Evolutionary conservation across 2,888 invertebrate species (phyloP), one percentile per base, ranked within the genome.

Genomic region (Plebejus anna): DNA sequence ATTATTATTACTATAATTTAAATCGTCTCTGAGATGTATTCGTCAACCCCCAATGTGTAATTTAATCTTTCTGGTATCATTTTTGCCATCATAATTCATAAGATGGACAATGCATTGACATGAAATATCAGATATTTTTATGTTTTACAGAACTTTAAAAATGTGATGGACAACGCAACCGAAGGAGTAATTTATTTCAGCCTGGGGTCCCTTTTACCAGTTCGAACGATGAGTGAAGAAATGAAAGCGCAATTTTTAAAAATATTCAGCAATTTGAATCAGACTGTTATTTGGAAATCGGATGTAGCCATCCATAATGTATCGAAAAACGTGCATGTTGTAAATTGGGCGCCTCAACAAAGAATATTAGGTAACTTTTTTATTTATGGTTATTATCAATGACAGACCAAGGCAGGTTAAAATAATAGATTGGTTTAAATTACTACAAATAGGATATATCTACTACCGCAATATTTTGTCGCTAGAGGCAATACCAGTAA

Each of bases 171-270:
- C 75, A 82, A 82, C 4, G 84, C 94, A 0, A 87, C 87, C 77
- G 75, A 93, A 75, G 94, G 94, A 1, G 89, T 92, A 0, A 88
- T 94, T 61, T 93, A 89, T 83, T 94, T 94, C 81, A 94, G 94
- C 77, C 85, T 94, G 88, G 94, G 94, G 0, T 89, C 93, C 0
- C 89, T 88, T 61, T 76, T 94, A 11, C 87, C 84, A 70, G 89
- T 90, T 75, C 87, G 84, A 22, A 80, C 83, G 0, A 83, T 94
- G 78, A 89, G 92, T 0, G 84, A 84, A 0, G 81, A 85, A 32
- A 77, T 87, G 1, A 89, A 88, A 77, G 79, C 77, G 5, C 82
- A 81, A 0, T 79, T 94, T 6, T 13, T 94, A 0, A 82, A 86
- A 36, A 85, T 90, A 70, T 92, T 95, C 70, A 84, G 89, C 4